A percentile compares a stretch with the other conserved stretches of the same genome.
Evolutionary conservation across 2,797 vertebrate genomes (phyloP).

Genomic region (Arctocebus calabarensis): DNA sequence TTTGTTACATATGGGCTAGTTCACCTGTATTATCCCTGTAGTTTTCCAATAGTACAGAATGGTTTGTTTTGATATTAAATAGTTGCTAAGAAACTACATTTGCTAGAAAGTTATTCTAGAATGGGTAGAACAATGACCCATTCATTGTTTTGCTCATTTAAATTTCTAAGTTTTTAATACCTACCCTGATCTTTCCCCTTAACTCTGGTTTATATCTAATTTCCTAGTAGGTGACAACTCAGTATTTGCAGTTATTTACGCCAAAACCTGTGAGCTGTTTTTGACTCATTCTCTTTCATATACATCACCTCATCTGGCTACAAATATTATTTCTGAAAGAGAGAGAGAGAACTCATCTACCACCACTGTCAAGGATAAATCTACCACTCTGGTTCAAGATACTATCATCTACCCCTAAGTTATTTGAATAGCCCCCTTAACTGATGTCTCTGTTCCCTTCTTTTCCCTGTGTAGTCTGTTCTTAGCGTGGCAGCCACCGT

Average conservation of each 20-base stretch:
- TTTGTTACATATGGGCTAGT: background rate
- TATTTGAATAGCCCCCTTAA: background rate
- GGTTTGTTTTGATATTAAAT: background rate
- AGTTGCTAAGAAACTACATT: background rate
- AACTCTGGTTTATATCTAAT: background rate
- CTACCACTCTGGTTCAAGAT: background rate
- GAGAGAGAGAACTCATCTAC: background rate
- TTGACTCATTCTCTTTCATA: background rate
- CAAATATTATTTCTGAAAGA: background rate
- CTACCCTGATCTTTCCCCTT: background rate
- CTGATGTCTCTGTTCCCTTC: background rate
- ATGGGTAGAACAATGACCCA: background rate
- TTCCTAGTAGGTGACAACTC: background rate
- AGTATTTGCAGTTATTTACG: background rate
- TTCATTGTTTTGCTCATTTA: constrained; percentile 25
- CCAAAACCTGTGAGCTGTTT: constrained; percentile 3
- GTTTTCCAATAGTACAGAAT: background rate
- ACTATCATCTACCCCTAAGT: background rate
- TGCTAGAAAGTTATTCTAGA: constrained; percentile 11
- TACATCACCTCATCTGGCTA: background rate
- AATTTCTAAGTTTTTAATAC: background rate
- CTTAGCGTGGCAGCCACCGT: background rate
- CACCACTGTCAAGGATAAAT: background rate
- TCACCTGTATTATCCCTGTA: background rate
- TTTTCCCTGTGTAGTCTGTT: background rate